Percentiles rank a stretch among this genome's conserved stretches.
phyloP scores from a whole-genome alignment of 2,113 vertebrate genomes.

The Pomatostomus ruficeps region DNA sequence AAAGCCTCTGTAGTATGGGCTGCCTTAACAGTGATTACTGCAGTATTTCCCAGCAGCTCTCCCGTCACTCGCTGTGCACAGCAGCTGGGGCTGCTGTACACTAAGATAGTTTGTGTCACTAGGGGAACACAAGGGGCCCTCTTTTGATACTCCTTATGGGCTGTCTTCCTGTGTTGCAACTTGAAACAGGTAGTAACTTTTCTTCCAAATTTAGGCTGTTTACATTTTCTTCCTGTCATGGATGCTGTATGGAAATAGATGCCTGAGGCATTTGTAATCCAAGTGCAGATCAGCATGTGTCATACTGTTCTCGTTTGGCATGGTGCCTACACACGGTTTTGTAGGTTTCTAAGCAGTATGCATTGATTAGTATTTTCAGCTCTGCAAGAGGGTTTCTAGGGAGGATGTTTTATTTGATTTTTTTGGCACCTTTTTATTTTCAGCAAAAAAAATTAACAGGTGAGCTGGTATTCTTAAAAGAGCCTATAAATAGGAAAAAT shows the following conservation, averaged over 20 bases:
- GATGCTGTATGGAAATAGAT: neutral
- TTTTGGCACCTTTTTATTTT: neutral
- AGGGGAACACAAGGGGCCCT: neutral
- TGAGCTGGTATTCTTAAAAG: neutral
- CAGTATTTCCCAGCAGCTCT: neutral
- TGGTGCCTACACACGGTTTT: neutral
- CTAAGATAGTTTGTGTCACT: neutral
- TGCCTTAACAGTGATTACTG: neutral
- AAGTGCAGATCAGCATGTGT: neutral
- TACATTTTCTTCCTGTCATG: neutral
- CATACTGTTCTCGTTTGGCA: neutral
- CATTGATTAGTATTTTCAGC: neutral
- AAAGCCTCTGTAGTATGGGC: neutral
- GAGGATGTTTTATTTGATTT: neutral
- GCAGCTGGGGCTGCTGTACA: neutral
- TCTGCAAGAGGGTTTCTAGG: neutral
- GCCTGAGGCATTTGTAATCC: neutral
- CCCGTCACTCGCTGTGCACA: rapidly evolving
- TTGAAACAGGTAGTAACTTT: neutral
- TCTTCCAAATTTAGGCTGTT: neutral
- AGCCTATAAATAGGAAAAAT: neutral
- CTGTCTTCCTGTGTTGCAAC: neutral
- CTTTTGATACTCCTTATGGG: neutral
- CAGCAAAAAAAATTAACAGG: neutral
- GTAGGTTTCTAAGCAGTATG: neutral